Base-by-base conservation (phyloP, 2,888 invertebrate species). In the Spatulosminthurus flaviceps region DNA sequence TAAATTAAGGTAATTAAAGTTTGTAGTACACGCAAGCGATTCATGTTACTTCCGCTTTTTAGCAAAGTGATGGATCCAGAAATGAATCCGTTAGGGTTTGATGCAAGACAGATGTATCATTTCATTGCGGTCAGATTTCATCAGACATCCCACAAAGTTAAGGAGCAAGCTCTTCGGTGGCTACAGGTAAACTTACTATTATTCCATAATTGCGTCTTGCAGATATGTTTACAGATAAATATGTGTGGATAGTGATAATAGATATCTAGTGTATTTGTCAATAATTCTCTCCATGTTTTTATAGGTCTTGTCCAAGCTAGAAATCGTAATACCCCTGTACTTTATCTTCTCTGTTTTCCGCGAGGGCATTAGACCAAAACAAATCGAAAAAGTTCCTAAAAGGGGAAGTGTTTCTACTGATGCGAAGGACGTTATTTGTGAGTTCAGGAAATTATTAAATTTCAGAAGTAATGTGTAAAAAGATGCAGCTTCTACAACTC, bases 51-150 rank as follows among this genome's bases (percentile, higher is more conserved):
- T n/a, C n/a, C n/a, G n/a, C n/a, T n/a, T 76, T 70, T 60, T 73
- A 96, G 95, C 87, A 98, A 98, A 91, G 95, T 98, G 81, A 90
- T 99, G 86, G 99, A 99, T 89, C 94, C 96, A 0, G 97, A 98
- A 86, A 94, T 97, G 91, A 95, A 95, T 82, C 96, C 98, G 73
- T 89, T 97, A 60, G 97, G 97, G 1, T 95, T 98, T 86, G 95
- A 96, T 86, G 93, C 95, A n/a, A 92, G 93, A 84, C 94, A 95
- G 86, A 93, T 98, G 91, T 99, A 97, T 88, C 93, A 94, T 86
- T 99, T 99, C 88, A 94, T 98, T 51, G 92, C 93, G 0, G 92
- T 93, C 77, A 90, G 96, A 75, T 97, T 98, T 86, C 92, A 90
- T 87, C 92, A 91, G 86, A 93, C 94, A 0, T 91, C 92, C 0